Conservation (phyloP, 1,140 invertebrate species). For the Lucilia cuprina region DNA sequence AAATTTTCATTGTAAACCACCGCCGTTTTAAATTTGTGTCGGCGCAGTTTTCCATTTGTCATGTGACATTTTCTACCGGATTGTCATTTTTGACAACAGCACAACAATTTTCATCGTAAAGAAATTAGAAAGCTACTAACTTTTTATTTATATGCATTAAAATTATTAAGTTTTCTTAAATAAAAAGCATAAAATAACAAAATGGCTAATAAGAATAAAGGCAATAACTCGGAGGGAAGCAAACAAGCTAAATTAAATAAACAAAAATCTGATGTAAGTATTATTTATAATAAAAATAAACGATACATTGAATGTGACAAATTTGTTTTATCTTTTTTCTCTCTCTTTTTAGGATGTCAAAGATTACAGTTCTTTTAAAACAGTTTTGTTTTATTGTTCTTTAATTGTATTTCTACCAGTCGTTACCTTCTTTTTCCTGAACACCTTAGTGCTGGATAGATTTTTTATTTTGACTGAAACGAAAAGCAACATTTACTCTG, state of each 20-base stretch:
- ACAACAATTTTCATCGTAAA: background rate
- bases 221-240: background rate
- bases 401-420: conserved; percentile 71
- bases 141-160: background rate
- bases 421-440: conserved; percentile 68
- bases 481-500: conserved; percentile 77
- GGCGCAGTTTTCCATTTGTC: background rate
- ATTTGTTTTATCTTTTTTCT: background rate
- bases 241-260: conserved; percentile 9
- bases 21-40: too few species aligned
- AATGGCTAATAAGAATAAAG: conserved; percentile 23
- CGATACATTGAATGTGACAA: background rate
- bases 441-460: conserved; percentile 68
- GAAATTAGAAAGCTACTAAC: background rate
- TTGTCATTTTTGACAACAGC: conserved; percentile 18
- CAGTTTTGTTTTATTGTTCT: conserved; percentile 70
- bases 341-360: conserved; percentile 50
- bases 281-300: background rate
- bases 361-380: conserved; percentile 69
- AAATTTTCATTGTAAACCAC: too few species aligned
- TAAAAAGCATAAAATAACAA: background rate
- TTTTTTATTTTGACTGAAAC: conserved; percentile 67
- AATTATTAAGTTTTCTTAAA: background rate
- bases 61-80: conserved; percentile 8
- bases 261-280: conserved; percentile 14